Evolutionary conservation across 2,888 invertebrate species (phyloP), one percentile per base, ranked within the genome.

Genomic region (Eucera pruinosa): DNA sequence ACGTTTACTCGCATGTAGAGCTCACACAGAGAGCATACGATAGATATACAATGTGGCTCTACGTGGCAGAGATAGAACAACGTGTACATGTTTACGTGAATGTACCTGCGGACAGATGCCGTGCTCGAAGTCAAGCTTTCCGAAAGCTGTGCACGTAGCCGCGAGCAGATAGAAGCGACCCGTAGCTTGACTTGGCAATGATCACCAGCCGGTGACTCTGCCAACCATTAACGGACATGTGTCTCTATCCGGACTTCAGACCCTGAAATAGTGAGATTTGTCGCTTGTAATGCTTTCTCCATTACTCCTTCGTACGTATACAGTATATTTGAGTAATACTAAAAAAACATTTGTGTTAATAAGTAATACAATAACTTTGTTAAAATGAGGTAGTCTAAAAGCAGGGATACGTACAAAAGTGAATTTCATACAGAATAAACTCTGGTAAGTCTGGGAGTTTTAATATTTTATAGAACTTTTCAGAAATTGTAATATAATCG

Each of bases 151-250:
- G 90, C 91, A 91, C 91, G 91, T 91, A 91, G 86, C 73, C 82
- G 81, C 82, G 82, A 82, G 85, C 82, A 84, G 86, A 89, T 86
- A 85, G 89, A 87, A 84, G 86, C 87, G 85, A 81, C 86, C 85
- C 88, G 86, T 87, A 86, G 77, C 70, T 82, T 75, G 79, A 89
- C 86, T 90, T 90, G 90, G 91, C 91, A 91, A 91, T 91, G 91
- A 91, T 91, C 91, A 89, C 90, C 90, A 90, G 85, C 89, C 89
- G 90, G 90, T 86, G 89, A 89, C 91, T 89, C 85, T 89, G 89
- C 89, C 89, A 88, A 86, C 91, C 90, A 91, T 91, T 91, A 91
- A 91, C 89, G 89, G 90, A 90, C 91, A 91, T 89, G 89, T 91
- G 91, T 91, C 91, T 90, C 89, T 89, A 89, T 91, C 86, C 84